Evolutionary conservation across 1,140 invertebrate species (phyloP).

Genomic region (Drosophila pseudoananassae): DNA sequence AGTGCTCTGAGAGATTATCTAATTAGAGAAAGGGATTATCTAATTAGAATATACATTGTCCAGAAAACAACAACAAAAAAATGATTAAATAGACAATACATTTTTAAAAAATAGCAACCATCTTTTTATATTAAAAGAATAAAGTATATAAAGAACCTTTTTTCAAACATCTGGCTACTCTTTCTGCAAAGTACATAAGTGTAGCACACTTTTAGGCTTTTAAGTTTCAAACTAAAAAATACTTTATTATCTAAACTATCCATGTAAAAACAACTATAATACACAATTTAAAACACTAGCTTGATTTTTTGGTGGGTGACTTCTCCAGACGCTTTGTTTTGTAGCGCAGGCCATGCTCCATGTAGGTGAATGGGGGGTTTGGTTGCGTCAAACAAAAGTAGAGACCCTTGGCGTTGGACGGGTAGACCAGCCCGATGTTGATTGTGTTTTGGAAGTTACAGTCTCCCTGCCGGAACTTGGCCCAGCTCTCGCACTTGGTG

Average conservation of each 20-base stretch:
- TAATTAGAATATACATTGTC: no score
- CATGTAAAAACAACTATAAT: slow-evolving; percentile 24
- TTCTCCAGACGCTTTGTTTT: slow-evolving; percentile 33
- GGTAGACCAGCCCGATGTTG: slow-evolving; percentile 72
- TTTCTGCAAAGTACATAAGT: background rate
- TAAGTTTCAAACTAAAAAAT: slow-evolving; percentile 4
- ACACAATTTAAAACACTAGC: background rate
- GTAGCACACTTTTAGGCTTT: slow-evolving; percentile 36
- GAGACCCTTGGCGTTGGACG: slow-evolving; percentile 53
- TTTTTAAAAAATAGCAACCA: no score
- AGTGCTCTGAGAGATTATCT: background rate
- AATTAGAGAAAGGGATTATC: background rate
- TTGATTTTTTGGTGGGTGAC: background rate
- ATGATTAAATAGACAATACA: no score
- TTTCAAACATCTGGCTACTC: background rate
- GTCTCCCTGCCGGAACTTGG: slow-evolving; percentile 68
- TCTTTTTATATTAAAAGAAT: no score
- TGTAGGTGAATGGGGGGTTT: slow-evolving; percentile 76
- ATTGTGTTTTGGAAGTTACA: slow-evolving; percentile 72
- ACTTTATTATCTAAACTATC: slow-evolving; percentile 42
- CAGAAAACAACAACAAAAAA: no score
- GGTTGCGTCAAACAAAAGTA: slow-evolving; percentile 78
- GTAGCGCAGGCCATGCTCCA: slow-evolving; percentile 75
- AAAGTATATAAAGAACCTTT: no score
- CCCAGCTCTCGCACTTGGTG: slow-evolving; percentile 79